Conservation (phyloP, 1,140 invertebrate species). For the Neodiprion fabricii region DNA sequence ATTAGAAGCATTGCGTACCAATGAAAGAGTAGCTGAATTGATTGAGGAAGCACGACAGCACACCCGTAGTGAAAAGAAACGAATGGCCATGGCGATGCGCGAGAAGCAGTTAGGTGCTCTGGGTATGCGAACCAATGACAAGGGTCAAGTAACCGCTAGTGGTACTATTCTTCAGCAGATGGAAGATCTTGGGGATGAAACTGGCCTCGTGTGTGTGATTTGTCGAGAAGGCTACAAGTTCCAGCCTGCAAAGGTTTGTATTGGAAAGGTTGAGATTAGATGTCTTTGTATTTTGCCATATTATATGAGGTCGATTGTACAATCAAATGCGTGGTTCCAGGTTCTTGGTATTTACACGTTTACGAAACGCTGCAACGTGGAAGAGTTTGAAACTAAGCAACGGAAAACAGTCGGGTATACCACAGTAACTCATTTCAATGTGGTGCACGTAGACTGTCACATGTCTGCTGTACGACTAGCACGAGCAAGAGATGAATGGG, state of each 20-base stretch:
- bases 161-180: constrained; percentile 91
- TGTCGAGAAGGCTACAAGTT: constrained; percentile 98
- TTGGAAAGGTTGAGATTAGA: neutral
- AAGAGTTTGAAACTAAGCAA: constrained; percentile 89
- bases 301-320: constrained; percentile 38
- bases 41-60: constrained; percentile 93
- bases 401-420: constrained; percentile 86
- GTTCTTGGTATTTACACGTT: constrained; percentile 97
- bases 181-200: constrained; percentile 94
- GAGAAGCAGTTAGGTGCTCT: constrained; percentile 94
- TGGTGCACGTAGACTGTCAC: constrained; percentile 98
- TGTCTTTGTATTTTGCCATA: neutral
- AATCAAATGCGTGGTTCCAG: constrained; percentile 45
- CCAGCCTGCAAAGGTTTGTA: constrained; percentile 79
- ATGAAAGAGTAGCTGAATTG: constrained; percentile 78
- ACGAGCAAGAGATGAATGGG: constrained; percentile 92
- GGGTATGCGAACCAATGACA: constrained; percentile 95
- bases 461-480: constrained; percentile 88
- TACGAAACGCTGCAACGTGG: constrained; percentile 94
- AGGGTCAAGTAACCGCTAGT: constrained; percentile 90
- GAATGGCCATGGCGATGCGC: constrained; percentile 95
- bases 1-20: constrained; percentile 87
- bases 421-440: constrained; percentile 97
- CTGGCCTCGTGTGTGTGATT: constrained; percentile 96
- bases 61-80: constrained; percentile 94